phyloP scores from a whole-genome alignment of 2,888 invertebrate genomes.

The Andrena minutula region DNA sequence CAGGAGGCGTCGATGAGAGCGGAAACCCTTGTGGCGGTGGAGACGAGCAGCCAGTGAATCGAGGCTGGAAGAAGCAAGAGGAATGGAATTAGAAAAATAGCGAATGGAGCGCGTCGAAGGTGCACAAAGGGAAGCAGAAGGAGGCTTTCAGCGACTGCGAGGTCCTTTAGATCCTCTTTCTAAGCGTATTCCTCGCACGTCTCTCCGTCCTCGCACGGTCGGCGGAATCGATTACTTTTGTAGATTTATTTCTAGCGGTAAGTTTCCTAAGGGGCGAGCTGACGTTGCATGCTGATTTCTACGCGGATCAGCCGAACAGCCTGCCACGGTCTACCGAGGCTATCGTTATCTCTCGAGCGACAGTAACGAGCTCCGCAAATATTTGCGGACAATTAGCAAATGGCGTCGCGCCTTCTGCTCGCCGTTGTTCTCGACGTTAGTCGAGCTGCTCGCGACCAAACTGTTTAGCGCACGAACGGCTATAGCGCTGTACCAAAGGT shows the following conservation, averaged over 20 bases:
- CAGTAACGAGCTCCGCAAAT: neutral
- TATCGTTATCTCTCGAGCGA: slow-evolving; percentile 38
- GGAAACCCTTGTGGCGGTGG: slow-evolving; percentile 13
- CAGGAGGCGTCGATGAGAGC: slow-evolving; percentile 15
- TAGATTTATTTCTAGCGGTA: slow-evolving; percentile 61
- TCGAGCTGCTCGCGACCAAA: slow-evolving; percentile 20
- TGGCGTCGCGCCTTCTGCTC: neutral
- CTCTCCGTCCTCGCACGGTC: slow-evolving; percentile 65
- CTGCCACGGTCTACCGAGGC: slow-evolving; percentile 55
- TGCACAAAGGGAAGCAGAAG: slow-evolving; percentile 22
- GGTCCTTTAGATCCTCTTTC: slow-evolving; percentile 49
- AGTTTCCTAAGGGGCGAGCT: slow-evolving; percentile 42
- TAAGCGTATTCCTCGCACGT: slow-evolving; percentile 53
- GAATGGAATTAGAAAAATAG: neutral
- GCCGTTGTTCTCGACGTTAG: neutral
- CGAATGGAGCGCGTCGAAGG: slow-evolving; percentile 5
- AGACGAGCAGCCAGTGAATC: slow-evolving; percentile 12
- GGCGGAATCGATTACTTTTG: slow-evolving; percentile 58
- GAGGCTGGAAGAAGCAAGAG: neutral
- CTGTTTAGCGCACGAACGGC: slow-evolving; percentile 3
- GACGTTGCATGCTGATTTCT: slow-evolving; percentile 50
- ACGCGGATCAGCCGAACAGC: slow-evolving; percentile 46
- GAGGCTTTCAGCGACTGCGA: slow-evolving; percentile 6
- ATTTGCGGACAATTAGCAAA: neutral
- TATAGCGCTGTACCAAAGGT: slow-evolving; percentile 14